Evolutionary conservation across 1,140 invertebrate genomes (phyloP).

Genomic region (Bombus affinis): DNA sequence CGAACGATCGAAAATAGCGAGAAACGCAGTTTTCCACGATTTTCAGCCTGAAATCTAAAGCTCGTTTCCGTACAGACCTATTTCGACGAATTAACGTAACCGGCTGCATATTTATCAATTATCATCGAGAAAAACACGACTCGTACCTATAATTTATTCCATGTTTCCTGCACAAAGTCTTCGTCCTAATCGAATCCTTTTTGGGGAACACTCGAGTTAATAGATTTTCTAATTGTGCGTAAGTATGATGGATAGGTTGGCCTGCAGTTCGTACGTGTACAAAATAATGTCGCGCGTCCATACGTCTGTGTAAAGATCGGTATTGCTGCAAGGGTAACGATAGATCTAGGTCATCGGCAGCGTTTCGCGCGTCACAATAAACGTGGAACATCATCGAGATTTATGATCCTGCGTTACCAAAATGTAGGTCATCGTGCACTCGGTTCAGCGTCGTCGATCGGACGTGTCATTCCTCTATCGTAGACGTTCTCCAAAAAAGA

Average conservation of each 20-base stretch:
- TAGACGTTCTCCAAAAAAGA: too few relatives aligned
- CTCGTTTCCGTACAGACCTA: too few relatives aligned
- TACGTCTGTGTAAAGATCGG: neutral
- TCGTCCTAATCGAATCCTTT: too few relatives aligned
- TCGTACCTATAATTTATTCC: too few relatives aligned
- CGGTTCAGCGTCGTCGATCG: neutral
- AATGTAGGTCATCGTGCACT: conserved; percentile 42
- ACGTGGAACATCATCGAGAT: conserved; percentile 33
- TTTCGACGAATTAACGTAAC: too few relatives aligned
- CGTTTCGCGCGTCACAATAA: conserved; percentile 55
- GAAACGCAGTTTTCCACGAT: too few relatives aligned
- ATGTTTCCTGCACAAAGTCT: too few relatives aligned
- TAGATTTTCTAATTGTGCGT: neutral
- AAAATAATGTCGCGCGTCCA: neutral
- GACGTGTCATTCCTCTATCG: too few relatives aligned
- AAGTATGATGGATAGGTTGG: neutral
- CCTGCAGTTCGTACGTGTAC: neutral
- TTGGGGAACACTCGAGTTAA: neutral
- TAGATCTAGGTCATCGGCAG: conserved; percentile 52
- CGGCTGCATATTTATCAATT: too few relatives aligned
- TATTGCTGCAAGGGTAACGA: conserved; percentile 31
- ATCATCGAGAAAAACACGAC: too few relatives aligned
- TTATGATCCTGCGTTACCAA: conserved; percentile 36
- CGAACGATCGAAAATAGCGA: too few relatives aligned
- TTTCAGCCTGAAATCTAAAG: too few relatives aligned